Conservation (phyloP, 2,797 vertebrate species). For the Emys orbicularis region DNA sequence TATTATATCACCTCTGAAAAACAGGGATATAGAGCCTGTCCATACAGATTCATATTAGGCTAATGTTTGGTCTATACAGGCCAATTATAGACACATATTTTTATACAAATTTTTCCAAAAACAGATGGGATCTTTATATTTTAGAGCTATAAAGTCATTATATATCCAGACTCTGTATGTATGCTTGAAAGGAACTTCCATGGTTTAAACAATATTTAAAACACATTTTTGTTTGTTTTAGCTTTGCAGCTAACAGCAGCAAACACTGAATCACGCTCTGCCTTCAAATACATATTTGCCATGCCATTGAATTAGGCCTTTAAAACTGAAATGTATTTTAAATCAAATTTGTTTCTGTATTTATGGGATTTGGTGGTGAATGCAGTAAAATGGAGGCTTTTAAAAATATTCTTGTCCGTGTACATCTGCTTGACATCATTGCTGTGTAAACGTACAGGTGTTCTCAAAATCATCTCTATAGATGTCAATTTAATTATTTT, state of each 20-base stretch:
- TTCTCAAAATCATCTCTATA: background rate
- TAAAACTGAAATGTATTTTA: background rate
- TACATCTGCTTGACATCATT: background rate
- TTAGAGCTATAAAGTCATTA: background rate
- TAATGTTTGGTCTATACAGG: fast-evolving
- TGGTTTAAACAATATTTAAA: background rate
- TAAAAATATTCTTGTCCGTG: background rate
- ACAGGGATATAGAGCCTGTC: background rate
- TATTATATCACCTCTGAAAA: background rate
- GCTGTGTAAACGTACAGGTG: background rate
- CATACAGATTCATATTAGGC: background rate
- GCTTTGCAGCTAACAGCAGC: background rate
- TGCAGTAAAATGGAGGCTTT: background rate
- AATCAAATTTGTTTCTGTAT: conserved; percentile 25
- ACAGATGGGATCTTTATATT: conserved; percentile 6
- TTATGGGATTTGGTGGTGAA: background rate
- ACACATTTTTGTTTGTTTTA: background rate
- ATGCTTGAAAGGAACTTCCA: background rate
- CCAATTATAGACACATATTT: background rate
- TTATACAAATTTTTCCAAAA: background rate
- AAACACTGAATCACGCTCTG: background rate
- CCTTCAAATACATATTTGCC: background rate
- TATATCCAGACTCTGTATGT: background rate
- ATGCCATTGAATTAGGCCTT: fast-evolving
- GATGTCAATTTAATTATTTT: background rate